Evolutionary conservation across 2,888 invertebrate genomes (phyloP).

Genomic region (Zonitis immaculata): DNA sequence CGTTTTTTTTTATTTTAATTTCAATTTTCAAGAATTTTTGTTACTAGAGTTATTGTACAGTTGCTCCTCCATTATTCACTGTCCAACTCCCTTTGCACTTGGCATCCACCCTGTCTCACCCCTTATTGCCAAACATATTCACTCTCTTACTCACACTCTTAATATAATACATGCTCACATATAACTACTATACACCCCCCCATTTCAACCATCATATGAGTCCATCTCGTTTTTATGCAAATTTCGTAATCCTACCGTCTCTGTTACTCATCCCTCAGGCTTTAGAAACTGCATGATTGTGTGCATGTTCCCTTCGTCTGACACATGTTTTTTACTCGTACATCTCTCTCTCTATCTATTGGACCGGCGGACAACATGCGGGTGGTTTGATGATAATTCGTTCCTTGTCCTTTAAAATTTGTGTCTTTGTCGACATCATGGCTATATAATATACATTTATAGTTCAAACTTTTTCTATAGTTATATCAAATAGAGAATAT

Average conservation of each 20-base stretch:
- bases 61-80: background rate
- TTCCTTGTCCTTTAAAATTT: conserved; percentile 6
- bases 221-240: conserved; percentile 36
- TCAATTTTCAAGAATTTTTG: background rate
- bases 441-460: conserved; percentile 1
- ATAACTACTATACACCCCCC: conserved; percentile 18
- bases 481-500: background rate
- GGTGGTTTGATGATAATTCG: conserved; percentile 5
- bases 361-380: conserved; percentile 7
- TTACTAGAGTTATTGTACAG: background rate
- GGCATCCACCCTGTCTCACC: background rate
- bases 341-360: conserved; percentile 28
- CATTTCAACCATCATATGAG: conserved; percentile 23
- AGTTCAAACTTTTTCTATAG: background rate
- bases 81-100: background rate
- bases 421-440: conserved; percentile 14
- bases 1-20: background rate
- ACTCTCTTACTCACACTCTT: conserved; percentile 38
- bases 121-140: conserved; percentile 36
- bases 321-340: conserved; percentile 43
- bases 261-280: conserved; percentile 38
- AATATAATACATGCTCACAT: conserved; percentile 24
- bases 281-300: conserved; percentile 39
- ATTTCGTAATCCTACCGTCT: conserved; percentile 36
- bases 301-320: conserved; percentile 39